Evolutionary conservation across 2,888 invertebrate genomes (phyloP).

Genomic region (Rosalia funebris): DNA sequence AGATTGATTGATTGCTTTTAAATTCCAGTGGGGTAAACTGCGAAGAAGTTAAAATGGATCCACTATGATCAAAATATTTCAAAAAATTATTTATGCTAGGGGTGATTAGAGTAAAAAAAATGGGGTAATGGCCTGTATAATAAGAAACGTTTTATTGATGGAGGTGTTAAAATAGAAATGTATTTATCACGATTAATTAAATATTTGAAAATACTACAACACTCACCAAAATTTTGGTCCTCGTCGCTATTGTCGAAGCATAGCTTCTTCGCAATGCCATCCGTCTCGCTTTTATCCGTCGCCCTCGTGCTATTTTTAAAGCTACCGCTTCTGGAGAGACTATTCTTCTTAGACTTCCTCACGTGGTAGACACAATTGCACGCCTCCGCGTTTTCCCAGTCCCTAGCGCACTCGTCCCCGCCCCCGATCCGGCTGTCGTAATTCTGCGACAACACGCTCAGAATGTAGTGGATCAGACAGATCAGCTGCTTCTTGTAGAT

Average conservation of each 20-base stretch:
- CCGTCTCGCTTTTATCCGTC: conserved; percentile 49
- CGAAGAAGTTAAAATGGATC: no score
- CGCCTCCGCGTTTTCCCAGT: conserved; percentile 68
- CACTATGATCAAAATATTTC: no score
- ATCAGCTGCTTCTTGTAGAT: conserved; percentile 65
- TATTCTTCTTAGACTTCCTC: conserved; percentile 66
- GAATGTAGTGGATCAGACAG: conserved; percentile 63
- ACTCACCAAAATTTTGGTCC: conserved; percentile 36
- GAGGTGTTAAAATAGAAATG: no score
- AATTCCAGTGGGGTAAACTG: no score
- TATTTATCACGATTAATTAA: background rate
- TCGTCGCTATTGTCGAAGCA: conserved; percentile 64
- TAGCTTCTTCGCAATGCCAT: conserved; percentile 59
- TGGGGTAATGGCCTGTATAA: no score
- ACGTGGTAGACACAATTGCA: conserved; percentile 75
- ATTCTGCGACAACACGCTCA: conserved; percentile 55
- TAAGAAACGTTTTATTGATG: no score
- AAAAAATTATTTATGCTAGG: no score
- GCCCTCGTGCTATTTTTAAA: conserved; percentile 56
- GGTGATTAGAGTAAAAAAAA: no score
- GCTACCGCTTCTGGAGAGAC: conserved; percentile 66
- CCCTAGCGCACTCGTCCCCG: conserved; percentile 67
- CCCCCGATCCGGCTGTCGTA: conserved; percentile 65
- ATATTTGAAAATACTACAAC: background rate
- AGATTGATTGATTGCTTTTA: no score